Conservation (phyloP, 1,140 invertebrate genomes). For the Atopsyche davidsoni region DNA sequence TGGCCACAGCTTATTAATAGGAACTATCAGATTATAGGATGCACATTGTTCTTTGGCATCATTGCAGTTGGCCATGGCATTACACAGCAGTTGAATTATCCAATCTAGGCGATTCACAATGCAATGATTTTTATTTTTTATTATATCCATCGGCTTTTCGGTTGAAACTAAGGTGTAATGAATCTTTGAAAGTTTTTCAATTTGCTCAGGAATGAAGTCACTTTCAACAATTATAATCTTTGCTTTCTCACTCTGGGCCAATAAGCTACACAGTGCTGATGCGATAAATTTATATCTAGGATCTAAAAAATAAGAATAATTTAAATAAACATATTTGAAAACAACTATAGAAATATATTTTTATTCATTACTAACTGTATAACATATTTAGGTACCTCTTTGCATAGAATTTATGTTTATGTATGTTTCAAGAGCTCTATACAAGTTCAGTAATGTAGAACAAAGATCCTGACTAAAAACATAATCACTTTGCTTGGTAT, state of each 20-base stretch:
- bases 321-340: neutral
- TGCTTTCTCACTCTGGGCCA: conserved; percentile 20
- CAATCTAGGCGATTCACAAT: conserved; percentile 21
- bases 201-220: conserved; percentile 17
- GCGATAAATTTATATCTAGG: conserved; percentile 12
- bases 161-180: conserved; percentile 15
- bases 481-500: neutral
- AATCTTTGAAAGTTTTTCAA: conserved; percentile 20
- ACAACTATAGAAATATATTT: too few relatives aligned
- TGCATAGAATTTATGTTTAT: neutral
- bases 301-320: conserved; percentile 16
- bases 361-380: too few relatives aligned
- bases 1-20: conserved; percentile 27
- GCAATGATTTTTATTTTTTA: conserved; percentile 14
- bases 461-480: conserved; percentile 16
- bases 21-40: conserved; percentile 16
- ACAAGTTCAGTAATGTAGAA: conserved; percentile 7
- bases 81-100: conserved; percentile 20
- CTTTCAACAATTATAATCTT: conserved; percentile 15
- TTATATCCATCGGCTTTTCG: conserved; percentile 12
- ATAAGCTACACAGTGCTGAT: conserved; percentile 17
- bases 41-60: conserved; percentile 22
- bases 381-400: too few relatives aligned
- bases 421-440: conserved; percentile 9
- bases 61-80: conserved; percentile 17